Evolutionary conservation across 1,140 invertebrate species (phyloP).

Genomic region (Matsumurasca onukii): DNA sequence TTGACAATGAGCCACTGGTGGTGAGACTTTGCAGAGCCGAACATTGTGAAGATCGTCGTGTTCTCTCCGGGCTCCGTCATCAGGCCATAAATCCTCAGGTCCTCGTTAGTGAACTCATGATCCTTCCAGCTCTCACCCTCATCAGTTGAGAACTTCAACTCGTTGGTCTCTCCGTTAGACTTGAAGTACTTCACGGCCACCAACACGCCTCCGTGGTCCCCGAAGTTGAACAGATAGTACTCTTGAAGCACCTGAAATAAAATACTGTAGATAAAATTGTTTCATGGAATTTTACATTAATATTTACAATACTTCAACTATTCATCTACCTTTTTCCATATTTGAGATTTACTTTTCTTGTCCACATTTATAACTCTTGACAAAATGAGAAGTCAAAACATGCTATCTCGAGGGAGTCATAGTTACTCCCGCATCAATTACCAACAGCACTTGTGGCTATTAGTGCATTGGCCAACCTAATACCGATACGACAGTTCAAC

Average conservation of each 20-base stretch:
- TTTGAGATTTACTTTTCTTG: too few species aligned
- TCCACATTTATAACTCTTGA: too few species aligned
- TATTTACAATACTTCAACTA: too few species aligned
- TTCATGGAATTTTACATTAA: too few species aligned
- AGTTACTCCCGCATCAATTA: too few species aligned
- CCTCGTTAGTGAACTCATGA: constrained; percentile 67
- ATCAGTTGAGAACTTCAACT: constrained; percentile 81
- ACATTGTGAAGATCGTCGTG: constrained; percentile 88
- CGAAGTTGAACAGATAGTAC: constrained; percentile 85
- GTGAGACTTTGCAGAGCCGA: constrained; percentile 72
- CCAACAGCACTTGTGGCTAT: too few species aligned
- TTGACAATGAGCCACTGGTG: constrained; percentile 90
- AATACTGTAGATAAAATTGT: too few species aligned
- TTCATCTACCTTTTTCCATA: too few species aligned
- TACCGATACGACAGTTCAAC: too few species aligned
- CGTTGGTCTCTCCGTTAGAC: constrained; percentile 67
- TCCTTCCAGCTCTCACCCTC: constrained; percentile 80
- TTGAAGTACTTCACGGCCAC: constrained; percentile 82
- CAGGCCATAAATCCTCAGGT: constrained; percentile 78
- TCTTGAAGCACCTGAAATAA: constrained; percentile 65
- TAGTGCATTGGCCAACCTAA: too few species aligned
- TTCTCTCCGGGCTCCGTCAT: constrained; percentile 92
- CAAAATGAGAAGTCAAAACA: too few species aligned
- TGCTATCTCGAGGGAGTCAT: too few species aligned
- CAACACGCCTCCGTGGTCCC: constrained; percentile 86